Conservation (phyloP, 2,888 invertebrate genomes). For the Pelosia muscerda region DNA sequence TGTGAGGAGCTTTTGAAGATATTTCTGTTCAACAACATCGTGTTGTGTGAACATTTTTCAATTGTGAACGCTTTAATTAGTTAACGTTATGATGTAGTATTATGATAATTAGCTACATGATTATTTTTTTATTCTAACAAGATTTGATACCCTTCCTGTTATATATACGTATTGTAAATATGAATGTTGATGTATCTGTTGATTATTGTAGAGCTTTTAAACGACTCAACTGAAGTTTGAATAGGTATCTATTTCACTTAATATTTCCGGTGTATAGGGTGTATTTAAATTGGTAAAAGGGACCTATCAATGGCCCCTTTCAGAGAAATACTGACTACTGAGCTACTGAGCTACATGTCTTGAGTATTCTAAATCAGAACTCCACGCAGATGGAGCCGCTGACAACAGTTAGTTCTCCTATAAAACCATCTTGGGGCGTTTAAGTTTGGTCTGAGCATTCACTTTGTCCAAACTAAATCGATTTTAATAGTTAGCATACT, state of each 20-base stretch:
- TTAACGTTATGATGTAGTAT: neutral
- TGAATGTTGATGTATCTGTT: neutral
- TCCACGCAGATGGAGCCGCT: too few species aligned
- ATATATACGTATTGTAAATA: neutral
- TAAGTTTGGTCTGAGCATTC: too few species aligned
- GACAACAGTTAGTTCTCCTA: too few species aligned
- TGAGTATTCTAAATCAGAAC: too few species aligned
- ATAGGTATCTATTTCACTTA: neutral
- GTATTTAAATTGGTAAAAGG: too few species aligned
- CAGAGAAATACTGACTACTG: too few species aligned
- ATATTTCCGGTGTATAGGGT: neutral
- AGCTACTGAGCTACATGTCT: too few species aligned
- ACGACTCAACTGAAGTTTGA: neutral
- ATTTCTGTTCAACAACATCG: slow-evolving; percentile 25
- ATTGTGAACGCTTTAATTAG: slow-evolving; percentile 19
- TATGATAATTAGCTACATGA: neutral
- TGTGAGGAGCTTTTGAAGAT: slow-evolving; percentile 36
- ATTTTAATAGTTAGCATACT: too few species aligned
- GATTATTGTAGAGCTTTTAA: neutral
- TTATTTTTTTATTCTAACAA: neutral
- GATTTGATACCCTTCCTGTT: neutral
- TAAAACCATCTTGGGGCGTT: too few species aligned
- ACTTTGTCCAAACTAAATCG: too few species aligned
- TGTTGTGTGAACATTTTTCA: slow-evolving; percentile 19
- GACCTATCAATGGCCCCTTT: too few species aligned